Percentiles rank a stretch among this genome's conserved stretches.
These are phyloP conservation scores for Matsumurasca onukii DNA, from an alignment of 1,140 invertebrate species.

Conservation along the genomic window DNA sequence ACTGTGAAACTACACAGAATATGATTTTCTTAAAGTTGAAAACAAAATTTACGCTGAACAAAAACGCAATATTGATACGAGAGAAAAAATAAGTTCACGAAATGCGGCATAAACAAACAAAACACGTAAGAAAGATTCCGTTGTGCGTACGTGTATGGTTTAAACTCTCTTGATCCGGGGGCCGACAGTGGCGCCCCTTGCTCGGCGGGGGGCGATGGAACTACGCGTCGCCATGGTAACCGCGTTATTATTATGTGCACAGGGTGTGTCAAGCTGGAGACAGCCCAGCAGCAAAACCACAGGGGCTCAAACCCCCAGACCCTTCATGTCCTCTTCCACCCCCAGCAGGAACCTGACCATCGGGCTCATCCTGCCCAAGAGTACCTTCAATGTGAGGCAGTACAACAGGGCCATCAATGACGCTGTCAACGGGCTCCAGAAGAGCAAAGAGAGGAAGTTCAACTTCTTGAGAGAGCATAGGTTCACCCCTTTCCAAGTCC, in stretches of 20 bases:
- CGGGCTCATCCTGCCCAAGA: constrained; percentile 65
- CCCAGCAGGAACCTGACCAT: constrained; percentile 50
- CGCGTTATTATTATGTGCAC: constrained; percentile 38
- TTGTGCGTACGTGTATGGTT: too few species aligned
- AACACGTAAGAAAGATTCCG: too few species aligned
- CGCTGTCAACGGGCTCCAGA: constrained; percentile 59
- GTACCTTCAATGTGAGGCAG: constrained; percentile 63
- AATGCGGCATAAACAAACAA: too few species aligned
- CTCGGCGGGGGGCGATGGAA: constrained; percentile 27
- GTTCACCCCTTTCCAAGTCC: constrained; percentile 61
- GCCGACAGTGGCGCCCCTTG: constrained; percentile 21
- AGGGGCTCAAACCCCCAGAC: neutral
- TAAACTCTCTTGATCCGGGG: constrained; percentile 17
- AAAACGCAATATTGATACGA: too few species aligned
- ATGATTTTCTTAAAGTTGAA: too few species aligned
- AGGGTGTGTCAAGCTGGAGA: constrained; percentile 11
- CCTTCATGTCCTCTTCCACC: neutral
- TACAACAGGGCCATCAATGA: constrained; percentile 67
- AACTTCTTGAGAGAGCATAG: constrained; percentile 63
- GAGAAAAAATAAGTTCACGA: too few species aligned
- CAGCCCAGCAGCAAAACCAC: constrained; percentile 10
- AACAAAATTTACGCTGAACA: too few species aligned
- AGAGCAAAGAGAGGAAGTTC: constrained; percentile 55
- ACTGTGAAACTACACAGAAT: too few species aligned
- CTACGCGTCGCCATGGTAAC: constrained; percentile 40